Base-by-base conservation (phyloP, 2,113 vertebrate species). In the Columba livia region DNA sequence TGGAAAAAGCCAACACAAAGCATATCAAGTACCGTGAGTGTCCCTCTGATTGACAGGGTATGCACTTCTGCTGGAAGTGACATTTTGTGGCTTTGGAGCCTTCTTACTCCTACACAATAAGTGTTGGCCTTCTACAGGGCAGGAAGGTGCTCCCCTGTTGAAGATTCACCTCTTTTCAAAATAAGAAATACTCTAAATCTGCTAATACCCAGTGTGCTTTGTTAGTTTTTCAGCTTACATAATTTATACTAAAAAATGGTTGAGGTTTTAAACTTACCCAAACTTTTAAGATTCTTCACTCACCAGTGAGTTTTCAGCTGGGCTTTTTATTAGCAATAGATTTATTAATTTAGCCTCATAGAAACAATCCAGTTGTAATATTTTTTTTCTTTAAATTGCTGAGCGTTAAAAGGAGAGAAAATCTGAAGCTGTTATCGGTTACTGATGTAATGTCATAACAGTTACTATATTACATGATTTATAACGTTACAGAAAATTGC, bases 181-280 rank as follows among this genome's bases (percentile, higher is more conserved):
- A 20, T 12, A 82, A 38, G 11, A 53, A 90, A 66, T 50, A 19
- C 13, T 73, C 3, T 14, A 29, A 57, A 75, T 65, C 8, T 64
- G 21, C 32, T 38, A 6, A 20, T 12, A 54, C 2, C 3, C 20
- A 51, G 7, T 17, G 3, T 13, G 3, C 1, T 10, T 28, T 62
- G 12, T 26, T 29, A 62, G 6, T 6, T 77, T 92, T 85, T 66
- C 8, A 32, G 5, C 3, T 62, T 53, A 5, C 11, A 15, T 61
- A 61, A 34, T 58, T 42, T 48, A 53, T 48, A n/a, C 6, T 60
- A 32, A 50, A 78, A 67, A 79, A 85, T 17, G 8, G 5, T 16
- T 34, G 24, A 74, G 48, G 36, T 16, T 79, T 91, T 58, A 21
- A 44, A 9, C 1, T 90, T 80, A 20, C 12, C 48, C 60, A 4